phyloP scores from a whole-genome alignment of 2,888 invertebrate species.

The Alcis repandata region DNA sequence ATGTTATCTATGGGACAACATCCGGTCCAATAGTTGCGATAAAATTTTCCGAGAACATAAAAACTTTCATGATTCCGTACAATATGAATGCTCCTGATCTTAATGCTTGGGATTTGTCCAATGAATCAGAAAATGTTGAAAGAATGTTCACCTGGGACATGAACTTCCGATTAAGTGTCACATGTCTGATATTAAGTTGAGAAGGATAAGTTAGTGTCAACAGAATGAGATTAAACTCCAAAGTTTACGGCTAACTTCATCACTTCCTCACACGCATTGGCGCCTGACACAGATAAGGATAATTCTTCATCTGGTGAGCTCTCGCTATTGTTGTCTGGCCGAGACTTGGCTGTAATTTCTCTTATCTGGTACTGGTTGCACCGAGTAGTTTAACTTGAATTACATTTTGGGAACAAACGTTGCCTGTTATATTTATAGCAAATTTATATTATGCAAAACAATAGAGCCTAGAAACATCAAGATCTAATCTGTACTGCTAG shows the following conservation, averaged over 20 bases:
- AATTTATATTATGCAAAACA: constrained; percentile 1
- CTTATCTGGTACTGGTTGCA: constrained; percentile 32
- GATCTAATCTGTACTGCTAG: not conserved
- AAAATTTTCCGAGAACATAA: not conserved
- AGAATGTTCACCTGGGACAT: not conserved
- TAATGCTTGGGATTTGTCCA: too few species aligned
- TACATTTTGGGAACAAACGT: constrained; percentile 9
- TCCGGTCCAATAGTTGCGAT: not conserved
- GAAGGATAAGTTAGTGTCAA: constrained; percentile 16
- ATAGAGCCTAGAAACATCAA: not conserved
- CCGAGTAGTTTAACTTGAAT: constrained; percentile 24
- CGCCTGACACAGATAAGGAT: constrained; percentile 36
- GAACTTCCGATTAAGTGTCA: constrained; percentile 5
- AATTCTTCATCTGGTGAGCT: constrained; percentile 38
- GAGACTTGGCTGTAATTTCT: constrained; percentile 34
- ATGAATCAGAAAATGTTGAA: not conserved
- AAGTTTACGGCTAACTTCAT: constrained; percentile 34
- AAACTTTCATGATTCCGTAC: not conserved
- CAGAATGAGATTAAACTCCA: constrained; percentile 30
- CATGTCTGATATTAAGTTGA: constrained; percentile 12
- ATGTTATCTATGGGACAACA: not conserved
- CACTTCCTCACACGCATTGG: constrained; percentile 36
- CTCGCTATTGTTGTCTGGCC: constrained; percentile 38
- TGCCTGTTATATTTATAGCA: not conserved
- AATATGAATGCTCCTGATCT: not conserved